A percentile compares a stretch with the other conserved stretches of the same genome.
phyloP scores from a whole-genome alignment of 2,797 vertebrate genomes.

The Menidia menidia region DNA sequence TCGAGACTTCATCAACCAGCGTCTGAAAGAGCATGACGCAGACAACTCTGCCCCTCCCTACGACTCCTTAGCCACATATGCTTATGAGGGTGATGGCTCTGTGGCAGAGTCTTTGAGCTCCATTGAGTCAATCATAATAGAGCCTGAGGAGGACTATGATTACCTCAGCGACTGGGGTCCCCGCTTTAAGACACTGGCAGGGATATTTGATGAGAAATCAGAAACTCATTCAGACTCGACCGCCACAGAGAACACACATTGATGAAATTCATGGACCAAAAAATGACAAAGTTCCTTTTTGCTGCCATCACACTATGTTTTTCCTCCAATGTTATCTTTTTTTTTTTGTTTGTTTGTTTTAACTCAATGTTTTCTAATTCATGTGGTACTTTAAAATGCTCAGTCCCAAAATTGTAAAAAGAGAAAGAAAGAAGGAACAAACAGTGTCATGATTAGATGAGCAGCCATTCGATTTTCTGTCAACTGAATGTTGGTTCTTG shows the following conservation, averaged over 20 bases:
- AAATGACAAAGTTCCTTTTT: slow-evolving; percentile 46
- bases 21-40: slow-evolving; percentile 90
- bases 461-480: slow-evolving; percentile 63
- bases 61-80: slow-evolving; percentile 96
- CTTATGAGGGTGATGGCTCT: slow-evolving; percentile 95
- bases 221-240: slow-evolving; percentile 82
- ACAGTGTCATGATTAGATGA: slow-evolving; percentile 40
- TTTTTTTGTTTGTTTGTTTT: slow-evolving; percentile 38
- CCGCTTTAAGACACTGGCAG: slow-evolving; percentile 95
- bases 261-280: slow-evolving; percentile 65
- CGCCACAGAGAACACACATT: slow-evolving; percentile 76
- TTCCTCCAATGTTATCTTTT: slow-evolving; percentile 42
- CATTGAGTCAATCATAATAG: slow-evolving; percentile 88
- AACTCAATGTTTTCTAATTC: slow-evolving; percentile 43
- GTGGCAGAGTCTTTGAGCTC: slow-evolving; percentile 96
- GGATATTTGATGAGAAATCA: slow-evolving; percentile 91
- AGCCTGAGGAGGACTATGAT: slow-evolving; percentile 92
- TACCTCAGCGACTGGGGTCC: slow-evolving; percentile 97
- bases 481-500: slow-evolving; percentile 61
- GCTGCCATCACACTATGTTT: slow-evolving; percentile 38
- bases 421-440: slow-evolving; percentile 22
- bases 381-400: slow-evolving; percentile 56
- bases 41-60: slow-evolving; percentile 94
- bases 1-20: slow-evolving; percentile 92
- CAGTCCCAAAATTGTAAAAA: slow-evolving; percentile 69